phyloP scores from a whole-genome alignment of 2,113 vertebrate species.

The Tupaia tana region DNA sequence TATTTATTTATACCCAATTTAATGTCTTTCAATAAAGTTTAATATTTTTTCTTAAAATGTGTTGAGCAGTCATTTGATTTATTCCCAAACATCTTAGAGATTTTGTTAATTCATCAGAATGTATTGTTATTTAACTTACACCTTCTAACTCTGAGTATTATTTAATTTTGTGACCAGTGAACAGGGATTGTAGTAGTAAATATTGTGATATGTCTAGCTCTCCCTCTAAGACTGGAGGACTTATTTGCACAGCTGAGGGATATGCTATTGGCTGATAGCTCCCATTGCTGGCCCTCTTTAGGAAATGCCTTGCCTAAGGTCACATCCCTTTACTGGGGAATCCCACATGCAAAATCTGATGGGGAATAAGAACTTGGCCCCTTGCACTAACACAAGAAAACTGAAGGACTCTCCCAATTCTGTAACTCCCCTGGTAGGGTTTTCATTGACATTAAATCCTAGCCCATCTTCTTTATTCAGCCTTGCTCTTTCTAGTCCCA shows the following conservation, averaged over 20 bases:
- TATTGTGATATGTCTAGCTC: neutral
- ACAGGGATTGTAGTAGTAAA: neutral
- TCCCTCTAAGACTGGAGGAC: neutral
- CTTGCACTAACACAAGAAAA: neutral
- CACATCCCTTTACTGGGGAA: neutral
- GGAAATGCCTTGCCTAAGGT: neutral
- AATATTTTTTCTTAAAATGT: conserved; percentile 20
- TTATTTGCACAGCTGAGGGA: neutral
- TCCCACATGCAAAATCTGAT: neutral
- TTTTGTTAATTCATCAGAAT: neutral
- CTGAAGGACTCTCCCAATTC: neutral
- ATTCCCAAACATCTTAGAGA: neutral
- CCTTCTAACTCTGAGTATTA: neutral
- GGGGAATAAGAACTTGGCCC: neutral
- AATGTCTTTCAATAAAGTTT: neutral
- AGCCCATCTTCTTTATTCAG: neutral
- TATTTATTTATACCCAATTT: neutral
- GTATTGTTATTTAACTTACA: neutral
- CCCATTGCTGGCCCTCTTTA: neutral
- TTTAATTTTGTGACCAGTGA: neutral
- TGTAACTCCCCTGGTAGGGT: neutral
- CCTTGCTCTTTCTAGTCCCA: neutral
- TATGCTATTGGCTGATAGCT: neutral
- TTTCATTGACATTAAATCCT: neutral
- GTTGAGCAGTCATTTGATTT: neutral